Evolutionary conservation across 1,140 invertebrate species (phyloP), one percentile per base, ranked within the genome.

Genomic region (Radopholus similis): DNA sequence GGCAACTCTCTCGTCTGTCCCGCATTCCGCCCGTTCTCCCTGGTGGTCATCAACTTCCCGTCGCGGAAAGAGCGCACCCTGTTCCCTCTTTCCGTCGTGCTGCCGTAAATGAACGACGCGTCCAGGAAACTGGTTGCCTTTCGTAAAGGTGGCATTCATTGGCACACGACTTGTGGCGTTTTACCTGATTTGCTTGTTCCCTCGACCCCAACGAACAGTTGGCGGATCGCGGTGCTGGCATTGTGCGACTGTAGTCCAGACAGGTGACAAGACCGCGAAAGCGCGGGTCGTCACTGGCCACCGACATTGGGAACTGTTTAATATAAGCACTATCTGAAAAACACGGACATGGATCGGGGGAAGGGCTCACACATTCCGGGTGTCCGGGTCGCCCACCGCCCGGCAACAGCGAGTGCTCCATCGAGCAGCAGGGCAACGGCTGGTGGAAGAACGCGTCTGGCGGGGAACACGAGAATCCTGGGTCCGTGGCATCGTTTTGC

Each of bases 141-240:
- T 53, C 30, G 23, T 57, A 40, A 58, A 21, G 18, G 38, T 40
- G 13, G 32, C 18, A 0, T 21, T 21, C 28, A 11, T 18, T 47
- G 11, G 9, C 3, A 1, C 35, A 21, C 4, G n/a, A 4, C 8
- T 47, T 62, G 21, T n/a, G 18, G 8, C 26, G n/a, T 6, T 21
- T 32, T 28, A 62, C 92, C 78, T 94, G 91, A 84, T 96, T 95
- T 2, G 92, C 88, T 85, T 95, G 93, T 74, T 95, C 91, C 69
- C 93, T 86, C 0, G 92, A 90, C 15, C 92, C 91, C 73, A 81
- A 56, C 15, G 66, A 51, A 63, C 79, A 81, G 18, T 73, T 65
- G 18, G 51, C 55, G 2, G 26, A 23, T 11, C 71, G 21, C 28
- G 79, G 66, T 42, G 79, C 78, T 32, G 64, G 51, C n/a, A 79